Base-by-base conservation (phyloP, 2,113 vertebrate species). In the Passer montanus region DNA sequence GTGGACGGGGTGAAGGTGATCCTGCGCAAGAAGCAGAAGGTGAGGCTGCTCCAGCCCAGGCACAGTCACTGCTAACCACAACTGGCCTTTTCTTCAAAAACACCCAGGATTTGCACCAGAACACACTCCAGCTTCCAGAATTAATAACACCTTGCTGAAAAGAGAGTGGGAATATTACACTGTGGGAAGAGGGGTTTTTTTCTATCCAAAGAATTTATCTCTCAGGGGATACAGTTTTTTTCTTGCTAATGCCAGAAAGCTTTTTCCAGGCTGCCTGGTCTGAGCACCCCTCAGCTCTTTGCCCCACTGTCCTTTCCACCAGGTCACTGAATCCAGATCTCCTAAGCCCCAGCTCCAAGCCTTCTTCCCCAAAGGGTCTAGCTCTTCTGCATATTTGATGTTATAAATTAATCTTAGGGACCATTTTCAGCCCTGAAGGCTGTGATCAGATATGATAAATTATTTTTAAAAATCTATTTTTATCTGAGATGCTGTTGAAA, bases 1-100 rank as follows among this genome's bases (percentile, higher is more conserved):
- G 98, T 98, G 90, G 98, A 99, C 0, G 98, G 98, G 4, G 98
- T 98, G 94, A 98, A 98, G 91, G 98, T 98, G 93, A 92, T 98
- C 21, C 97, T 98, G 59, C 98, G 98, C 94, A 99, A 98, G 98
- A 99, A 99, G 89, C 98, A 98, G 90, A 99, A 99, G 98, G 98
- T 97, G 90, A 87, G 91, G 7, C 33, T 83, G 23, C 50, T 39
- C n/a, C 84, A 53, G 59, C 30, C 58, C 41, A 19, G 41, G 86
- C 13, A 4, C 2, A 18, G 43, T 26, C 79, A 5, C 37, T 50
- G 26, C 49, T 20, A 15, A 41, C 28, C 69, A 31, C 37, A 79
- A 27, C 28, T 28, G 53, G 12, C 73, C 46, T 82, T 49, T 30
- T 13, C 64, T 79, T 39, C 15, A 76, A 78, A 79, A 31, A 2